phyloP scores from a whole-genome alignment of 2,113 vertebrate genomes.

The Alaudala cheleensis region DNA sequence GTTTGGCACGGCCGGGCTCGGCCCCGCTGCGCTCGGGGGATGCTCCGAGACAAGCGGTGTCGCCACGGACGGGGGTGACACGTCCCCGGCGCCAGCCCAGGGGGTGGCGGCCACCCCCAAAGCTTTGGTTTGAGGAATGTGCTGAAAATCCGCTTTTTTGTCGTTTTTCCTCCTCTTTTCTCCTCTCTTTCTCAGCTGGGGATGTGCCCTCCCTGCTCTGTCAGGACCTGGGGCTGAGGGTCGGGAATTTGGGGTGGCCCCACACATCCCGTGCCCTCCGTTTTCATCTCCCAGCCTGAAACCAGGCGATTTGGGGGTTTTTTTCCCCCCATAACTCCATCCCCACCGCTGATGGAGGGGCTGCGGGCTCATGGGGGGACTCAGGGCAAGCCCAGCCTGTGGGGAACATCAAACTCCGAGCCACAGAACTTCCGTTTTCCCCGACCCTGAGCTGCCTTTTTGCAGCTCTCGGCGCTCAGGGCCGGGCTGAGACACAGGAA shows the following conservation, averaged over 20 bases:
- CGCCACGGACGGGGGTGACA: accelerated
- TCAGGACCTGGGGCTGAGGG: background rate
- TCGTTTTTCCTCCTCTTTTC: accelerated
- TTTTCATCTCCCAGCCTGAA: accelerated
- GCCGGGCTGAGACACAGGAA: background rate
- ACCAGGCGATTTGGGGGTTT: accelerated
- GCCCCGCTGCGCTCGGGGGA: background rate
- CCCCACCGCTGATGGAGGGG: accelerated
- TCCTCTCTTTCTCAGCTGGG: background rate
- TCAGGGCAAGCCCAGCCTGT: accelerated
- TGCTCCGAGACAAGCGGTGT: background rate
- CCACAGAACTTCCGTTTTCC: constrained; percentile 39
- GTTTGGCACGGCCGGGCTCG: constrained; percentile 33
- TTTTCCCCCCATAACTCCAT: accelerated
- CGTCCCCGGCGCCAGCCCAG: background rate
- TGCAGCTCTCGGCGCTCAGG: background rate
- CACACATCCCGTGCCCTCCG: accelerated
- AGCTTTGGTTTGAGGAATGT: accelerated
- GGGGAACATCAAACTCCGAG: background rate
- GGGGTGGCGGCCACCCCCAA: background rate
- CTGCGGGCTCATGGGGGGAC: background rate
- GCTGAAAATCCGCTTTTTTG: accelerated
- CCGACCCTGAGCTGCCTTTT: background rate
- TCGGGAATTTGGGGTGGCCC: background rate
- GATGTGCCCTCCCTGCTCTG: accelerated